Evolutionary conservation across 1,140 invertebrate genomes (phyloP).

Genomic region (Glomeris maerens): DNA sequence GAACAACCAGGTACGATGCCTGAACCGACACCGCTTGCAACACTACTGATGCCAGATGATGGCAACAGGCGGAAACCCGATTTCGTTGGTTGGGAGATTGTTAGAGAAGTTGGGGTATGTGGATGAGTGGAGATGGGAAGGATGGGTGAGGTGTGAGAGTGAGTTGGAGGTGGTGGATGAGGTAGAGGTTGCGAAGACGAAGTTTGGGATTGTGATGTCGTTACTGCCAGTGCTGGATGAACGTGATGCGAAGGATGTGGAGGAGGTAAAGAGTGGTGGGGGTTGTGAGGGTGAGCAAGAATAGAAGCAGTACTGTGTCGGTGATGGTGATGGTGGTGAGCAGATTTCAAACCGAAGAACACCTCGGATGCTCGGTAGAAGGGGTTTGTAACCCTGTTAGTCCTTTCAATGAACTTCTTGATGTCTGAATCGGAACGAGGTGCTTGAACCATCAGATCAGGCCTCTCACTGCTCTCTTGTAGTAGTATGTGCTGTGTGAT

Average conservation of each 20-base stretch:
- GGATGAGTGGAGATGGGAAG: conserved; percentile 39
- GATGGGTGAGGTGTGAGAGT: conserved; percentile 28
- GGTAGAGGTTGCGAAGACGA: conserved; percentile 26
- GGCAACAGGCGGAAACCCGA: conserved; percentile 15
- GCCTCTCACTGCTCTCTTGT: conserved; percentile 36
- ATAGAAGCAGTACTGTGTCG: conserved; percentile 13
- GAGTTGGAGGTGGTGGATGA: conserved; percentile 18
- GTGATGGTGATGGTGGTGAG: conserved; percentile 21
- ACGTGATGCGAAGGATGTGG: conserved; percentile 14
- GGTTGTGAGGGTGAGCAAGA: conserved; percentile 18
- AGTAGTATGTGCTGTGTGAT: conserved; percentile 64
- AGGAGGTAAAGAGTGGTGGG: conserved; percentile 13
- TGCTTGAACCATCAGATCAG: conserved; percentile 24
- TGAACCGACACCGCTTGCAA: too few species aligned
- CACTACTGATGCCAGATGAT: conserved; percentile 22
- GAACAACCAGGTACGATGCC: conserved; percentile 40
- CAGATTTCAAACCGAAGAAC: conserved; percentile 4
- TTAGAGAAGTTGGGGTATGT: conserved; percentile 40
- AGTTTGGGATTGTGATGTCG: conserved; percentile 19
- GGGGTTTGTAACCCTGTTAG: conserved; percentile 3
- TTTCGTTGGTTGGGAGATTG: conserved; percentile 11
- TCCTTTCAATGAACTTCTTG: conserved; percentile 40
- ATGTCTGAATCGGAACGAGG: conserved; percentile 38
- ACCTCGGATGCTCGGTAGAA: background rate
- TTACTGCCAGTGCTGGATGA: conserved; percentile 29